These are phyloP conservation scores for Hesperophylax magnus DNA, from an alignment of 1,140 invertebrate species.

Conservation along the genomic window DNA sequence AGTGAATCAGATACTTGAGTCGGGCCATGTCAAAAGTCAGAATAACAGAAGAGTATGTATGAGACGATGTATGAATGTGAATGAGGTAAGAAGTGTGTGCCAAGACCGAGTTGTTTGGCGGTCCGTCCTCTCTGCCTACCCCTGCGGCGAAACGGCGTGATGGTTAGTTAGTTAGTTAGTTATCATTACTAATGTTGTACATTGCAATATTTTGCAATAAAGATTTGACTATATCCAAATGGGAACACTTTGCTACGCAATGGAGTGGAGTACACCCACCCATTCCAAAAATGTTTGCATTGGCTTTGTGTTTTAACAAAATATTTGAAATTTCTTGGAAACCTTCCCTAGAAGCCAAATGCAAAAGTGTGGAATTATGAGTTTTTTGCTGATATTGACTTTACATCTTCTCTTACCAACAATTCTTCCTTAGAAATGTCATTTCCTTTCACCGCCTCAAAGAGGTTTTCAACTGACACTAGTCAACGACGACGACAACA, in stretches of 20 bases:
- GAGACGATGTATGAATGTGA: too few relatives aligned
- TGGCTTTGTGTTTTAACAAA: conserved; percentile 7
- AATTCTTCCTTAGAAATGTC: neutral
- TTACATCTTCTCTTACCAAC: neutral
- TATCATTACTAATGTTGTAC: neutral
- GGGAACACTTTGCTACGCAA: neutral
- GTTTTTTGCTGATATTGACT: neutral
- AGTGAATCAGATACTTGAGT: too few relatives aligned
- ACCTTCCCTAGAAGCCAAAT: neutral
- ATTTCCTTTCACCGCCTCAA: conserved; percentile 23
- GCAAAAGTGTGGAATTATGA: neutral
- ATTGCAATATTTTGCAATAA: neutral
- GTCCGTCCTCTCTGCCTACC: too few relatives aligned
- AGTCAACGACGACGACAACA: too few relatives aligned
- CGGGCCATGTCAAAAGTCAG: too few relatives aligned
- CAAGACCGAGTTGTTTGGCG: too few relatives aligned
- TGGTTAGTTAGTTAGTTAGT: too few relatives aligned
- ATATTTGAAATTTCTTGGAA: neutral
- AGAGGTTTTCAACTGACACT: neutral
- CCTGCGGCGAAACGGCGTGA: neutral
- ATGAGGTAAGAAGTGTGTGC: too few relatives aligned
- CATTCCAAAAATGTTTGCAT: conserved; percentile 8
- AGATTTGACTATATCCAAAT: neutral
- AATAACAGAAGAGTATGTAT: too few relatives aligned
- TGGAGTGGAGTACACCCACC: neutral